Evolutionary conservation across 2,888 invertebrate genomes (phyloP).

Genomic region (Arge pagana): DNA sequence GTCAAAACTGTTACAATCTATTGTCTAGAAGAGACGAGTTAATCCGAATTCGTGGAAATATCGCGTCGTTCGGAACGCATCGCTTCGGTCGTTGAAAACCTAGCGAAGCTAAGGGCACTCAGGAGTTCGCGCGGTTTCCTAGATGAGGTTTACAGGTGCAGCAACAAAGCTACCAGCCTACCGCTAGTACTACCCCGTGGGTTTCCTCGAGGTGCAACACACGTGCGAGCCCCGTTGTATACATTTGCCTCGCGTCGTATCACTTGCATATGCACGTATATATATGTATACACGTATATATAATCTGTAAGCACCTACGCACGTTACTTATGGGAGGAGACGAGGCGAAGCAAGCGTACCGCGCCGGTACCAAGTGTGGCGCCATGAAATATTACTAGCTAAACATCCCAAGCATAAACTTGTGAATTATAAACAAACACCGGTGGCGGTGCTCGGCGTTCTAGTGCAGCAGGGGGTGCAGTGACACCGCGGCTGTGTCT

Average conservation of each 20-base stretch:
- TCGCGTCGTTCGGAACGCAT: too few relatives aligned
- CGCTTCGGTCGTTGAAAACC: too few relatives aligned
- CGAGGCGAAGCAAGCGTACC: slow-evolving; percentile 13
- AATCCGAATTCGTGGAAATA: too few relatives aligned
- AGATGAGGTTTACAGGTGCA: too few relatives aligned
- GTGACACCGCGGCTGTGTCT: slow-evolving; percentile 13
- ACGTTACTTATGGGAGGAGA: neutral
- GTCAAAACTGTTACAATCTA: too few relatives aligned
- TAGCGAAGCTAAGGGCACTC: too few relatives aligned
- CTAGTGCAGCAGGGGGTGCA: slow-evolving; percentile 17
- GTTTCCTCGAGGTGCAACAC: too few relatives aligned
- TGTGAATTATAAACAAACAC: slow-evolving; percentile 22
- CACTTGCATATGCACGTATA: neutral
- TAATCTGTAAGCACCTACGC: neutral
- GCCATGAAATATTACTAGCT: slow-evolving; percentile 22
- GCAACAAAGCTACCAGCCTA: too few relatives aligned
- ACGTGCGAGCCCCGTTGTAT: too few relatives aligned
- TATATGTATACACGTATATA: neutral
- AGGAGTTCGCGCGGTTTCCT: too few relatives aligned
- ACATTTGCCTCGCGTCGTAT: neutral
- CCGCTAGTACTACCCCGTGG: too few relatives aligned
- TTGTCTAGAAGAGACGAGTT: too few relatives aligned
- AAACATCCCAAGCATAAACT: slow-evolving; percentile 24
- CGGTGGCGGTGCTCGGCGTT: slow-evolving; percentile 12
- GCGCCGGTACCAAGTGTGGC: slow-evolving; percentile 16